These are phyloP conservation scores for Parapristionchus giblindavisi DNA, from an alignment of 2,888 invertebrate genomes.

Conservation along the genomic window DNA sequence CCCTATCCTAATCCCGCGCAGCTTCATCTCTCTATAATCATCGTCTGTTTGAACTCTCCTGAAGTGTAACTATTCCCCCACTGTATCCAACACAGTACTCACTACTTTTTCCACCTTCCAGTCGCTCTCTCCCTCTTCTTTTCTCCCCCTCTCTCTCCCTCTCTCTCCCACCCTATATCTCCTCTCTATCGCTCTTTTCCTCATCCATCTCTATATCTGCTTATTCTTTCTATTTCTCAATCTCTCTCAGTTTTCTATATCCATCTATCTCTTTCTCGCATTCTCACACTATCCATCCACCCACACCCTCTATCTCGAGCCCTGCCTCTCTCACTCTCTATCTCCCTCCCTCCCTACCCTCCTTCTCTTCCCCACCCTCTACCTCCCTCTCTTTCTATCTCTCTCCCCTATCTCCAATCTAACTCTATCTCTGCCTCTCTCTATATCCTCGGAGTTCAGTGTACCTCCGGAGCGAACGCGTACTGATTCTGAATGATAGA, in stretches of 20 bases:
- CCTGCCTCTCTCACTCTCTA: constrained; percentile 7
- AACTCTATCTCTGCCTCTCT: no score
- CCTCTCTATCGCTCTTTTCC: neutral
- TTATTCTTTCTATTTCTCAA: neutral
- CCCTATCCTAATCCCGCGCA: no score
- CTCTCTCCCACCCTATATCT: constrained; percentile 4
- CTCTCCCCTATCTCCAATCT: no score
- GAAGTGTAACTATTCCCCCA: no score
- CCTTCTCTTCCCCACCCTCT: neutral
- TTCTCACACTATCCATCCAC: no score
- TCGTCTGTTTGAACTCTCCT: no score
- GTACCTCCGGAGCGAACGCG: no score
- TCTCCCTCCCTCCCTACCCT: neutral
- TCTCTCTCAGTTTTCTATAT: neutral
- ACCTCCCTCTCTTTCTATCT: constrained; percentile 12
- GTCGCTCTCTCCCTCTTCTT: constrained; percentile 7
- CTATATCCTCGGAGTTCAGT: no score
- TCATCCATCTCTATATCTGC: neutral
- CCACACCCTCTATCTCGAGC: neutral
- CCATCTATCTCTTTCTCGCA: neutral
- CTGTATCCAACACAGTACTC: neutral
- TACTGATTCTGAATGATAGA: no score
- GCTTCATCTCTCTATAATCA: no score
- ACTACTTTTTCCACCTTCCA: neutral
- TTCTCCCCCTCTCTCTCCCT: constrained; percentile 17